A percentile compares a stretch with the other conserved stretches of the same genome.
phyloP scores from a whole-genome alignment of 2,888 invertebrate species.

The Andrena flavipes region DNA sequence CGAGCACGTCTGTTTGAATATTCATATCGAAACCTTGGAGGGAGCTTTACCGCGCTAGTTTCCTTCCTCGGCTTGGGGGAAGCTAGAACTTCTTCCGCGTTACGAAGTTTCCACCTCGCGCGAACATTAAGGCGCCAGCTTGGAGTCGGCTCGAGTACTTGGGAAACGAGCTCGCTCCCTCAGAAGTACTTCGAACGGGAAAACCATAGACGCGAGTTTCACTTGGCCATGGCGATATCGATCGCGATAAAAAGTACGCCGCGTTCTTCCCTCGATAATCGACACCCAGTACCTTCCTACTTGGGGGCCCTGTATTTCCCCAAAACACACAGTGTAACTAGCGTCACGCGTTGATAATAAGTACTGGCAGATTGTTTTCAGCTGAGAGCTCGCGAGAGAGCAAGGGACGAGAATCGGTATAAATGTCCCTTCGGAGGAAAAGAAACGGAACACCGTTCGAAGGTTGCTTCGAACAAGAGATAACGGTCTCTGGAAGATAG shows the following conservation, averaged over 20 bases:
- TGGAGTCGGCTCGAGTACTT: no score
- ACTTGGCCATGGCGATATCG: neutral
- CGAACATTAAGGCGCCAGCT: neutral
- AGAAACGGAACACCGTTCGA: conserved; percentile 50
- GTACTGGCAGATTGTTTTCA: neutral
- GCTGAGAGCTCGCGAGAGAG: neutral
- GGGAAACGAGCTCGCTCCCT: no score
- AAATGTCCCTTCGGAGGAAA: neutral
- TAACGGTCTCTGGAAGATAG: conserved; percentile 61
- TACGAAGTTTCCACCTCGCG: neutral
- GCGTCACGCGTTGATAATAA: no score
- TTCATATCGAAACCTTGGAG: neutral
- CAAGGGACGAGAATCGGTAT: no score
- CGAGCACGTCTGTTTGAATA: neutral
- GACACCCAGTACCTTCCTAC: neutral
- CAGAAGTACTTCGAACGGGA: neutral
- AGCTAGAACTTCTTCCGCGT: neutral
- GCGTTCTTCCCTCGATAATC: neutral
- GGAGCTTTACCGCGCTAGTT: neutral
- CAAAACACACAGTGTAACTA: neutral
- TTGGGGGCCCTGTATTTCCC: no score
- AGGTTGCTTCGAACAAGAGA: conserved; percentile 52
- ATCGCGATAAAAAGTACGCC: neutral
- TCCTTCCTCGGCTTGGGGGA: neutral
- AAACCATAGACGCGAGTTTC: neutral